Evolutionary conservation across 2,797 vertebrate genomes (phyloP), one percentile per base, ranked within the genome.

Genomic region (Helicolenus hilgendorfi): DNA sequence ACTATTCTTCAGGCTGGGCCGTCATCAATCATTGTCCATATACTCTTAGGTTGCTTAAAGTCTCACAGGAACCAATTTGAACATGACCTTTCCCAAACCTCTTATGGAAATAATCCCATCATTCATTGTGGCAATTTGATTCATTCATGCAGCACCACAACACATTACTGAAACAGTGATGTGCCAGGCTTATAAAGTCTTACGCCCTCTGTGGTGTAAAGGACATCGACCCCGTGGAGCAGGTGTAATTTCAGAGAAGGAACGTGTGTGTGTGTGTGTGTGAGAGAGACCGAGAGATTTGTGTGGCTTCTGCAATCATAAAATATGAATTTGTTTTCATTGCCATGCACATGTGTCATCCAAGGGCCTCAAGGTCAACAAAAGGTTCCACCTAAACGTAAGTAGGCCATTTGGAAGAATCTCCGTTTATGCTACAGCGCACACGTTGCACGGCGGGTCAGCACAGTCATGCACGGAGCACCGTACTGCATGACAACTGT

Each of bases 1-100:
- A 22, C 68, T 65, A 22, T 81, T 76, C 53, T 45, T n/a, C 1
- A n/a, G n/a, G n/a, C n/a, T 2, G 4, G 24, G 20, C 79, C 83
- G 15, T 80, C 84, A 85, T 92, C 79, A 62, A 49, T 91, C 93
- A 89, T n/a, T 58, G 63, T 80, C 63, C 26, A 8, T 62, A 68
- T 73, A 60, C 41, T 67, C 71, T 26, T 4, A 49, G 33, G 38
- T 20, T 69, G 59, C 73, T 65, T 64, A 77, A 88, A 86, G 81
- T 88, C 94, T 84, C 76, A 33, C 41, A 83, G 89, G 81, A 92
- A 71, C 67, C 74, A 89, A 84, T 92, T 82, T 92, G 65, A 88
- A 67, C 80, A 3, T 92, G 92, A 94, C 90, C 90, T 93, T 94
- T 95, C n/a, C n/a, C 70, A 77, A 90, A 82, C 74, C 79, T 72